phyloP scores from a whole-genome alignment of 53 echinoderm and acorn worm genomes.

The Paracentrotus lividus region DNA sequence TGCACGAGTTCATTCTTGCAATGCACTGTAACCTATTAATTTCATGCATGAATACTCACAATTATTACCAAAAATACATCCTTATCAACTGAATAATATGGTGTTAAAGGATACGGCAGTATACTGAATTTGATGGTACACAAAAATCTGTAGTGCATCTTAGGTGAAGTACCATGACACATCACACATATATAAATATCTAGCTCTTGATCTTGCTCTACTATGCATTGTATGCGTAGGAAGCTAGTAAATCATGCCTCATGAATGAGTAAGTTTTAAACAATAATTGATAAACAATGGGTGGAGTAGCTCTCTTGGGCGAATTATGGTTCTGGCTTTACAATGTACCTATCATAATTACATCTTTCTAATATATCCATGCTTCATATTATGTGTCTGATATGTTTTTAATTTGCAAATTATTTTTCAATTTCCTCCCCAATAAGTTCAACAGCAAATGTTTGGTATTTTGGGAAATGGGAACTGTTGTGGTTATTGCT shows the following conservation, averaged over 20 bases:
- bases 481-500: no score
- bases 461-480: no score
- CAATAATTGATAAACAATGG: neutral
- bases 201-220: neutral
- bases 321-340: no score
- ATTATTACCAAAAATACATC: neutral
- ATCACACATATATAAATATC: neutral
- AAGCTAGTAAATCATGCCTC: constrained; percentile 5
- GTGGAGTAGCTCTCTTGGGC: neutral
- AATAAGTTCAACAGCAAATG: no score
- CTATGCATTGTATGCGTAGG: neutral
- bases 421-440: no score
- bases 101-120: no score
- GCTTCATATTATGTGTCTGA: neutral
- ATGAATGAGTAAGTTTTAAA: neutral
- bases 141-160: neutral
- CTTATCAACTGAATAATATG: neutral
- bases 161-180: no score
- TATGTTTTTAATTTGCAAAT: neutral
- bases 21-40: constrained; percentile 13
- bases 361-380: no score
- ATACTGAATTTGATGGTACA: neutral
- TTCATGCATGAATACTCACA: constrained; percentile 4
- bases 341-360: no score
- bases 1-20: constrained; percentile 22